phyloP scores from a whole-genome alignment of 2,113 vertebrate species.

The Xerus inauris region DNA sequence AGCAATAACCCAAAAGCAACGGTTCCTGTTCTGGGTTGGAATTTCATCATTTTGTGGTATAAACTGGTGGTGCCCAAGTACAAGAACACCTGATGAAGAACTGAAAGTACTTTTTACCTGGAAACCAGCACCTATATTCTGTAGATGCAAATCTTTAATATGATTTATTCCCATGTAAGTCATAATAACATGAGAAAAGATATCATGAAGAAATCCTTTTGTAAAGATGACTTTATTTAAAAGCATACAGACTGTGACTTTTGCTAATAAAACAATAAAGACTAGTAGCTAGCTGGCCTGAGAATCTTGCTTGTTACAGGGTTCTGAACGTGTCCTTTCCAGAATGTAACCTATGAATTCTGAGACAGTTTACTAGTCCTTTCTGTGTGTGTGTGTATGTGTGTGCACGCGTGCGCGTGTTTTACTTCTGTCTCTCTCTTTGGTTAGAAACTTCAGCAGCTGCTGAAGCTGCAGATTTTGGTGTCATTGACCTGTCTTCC shows the following conservation, averaged over 20 bases:
- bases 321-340: conserved; percentile 17
- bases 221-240: conserved; percentile 24
- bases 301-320: background rate
- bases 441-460: conserved; percentile 45
- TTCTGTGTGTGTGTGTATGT: background rate
- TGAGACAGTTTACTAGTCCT: conserved; percentile 63
- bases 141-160: background rate
- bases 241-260: background rate
- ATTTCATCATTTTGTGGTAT: background rate
- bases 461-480: conserved; percentile 77
- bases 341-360: conserved; percentile 43
- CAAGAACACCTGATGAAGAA: background rate
- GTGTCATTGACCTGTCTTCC: conserved; percentile 78
- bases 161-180: background rate
- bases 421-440: background rate
- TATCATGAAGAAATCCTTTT: background rate
- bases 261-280: conserved; percentile 41
- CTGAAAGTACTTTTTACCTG: background rate
- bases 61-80: background rate
- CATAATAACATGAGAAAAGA: background rate
- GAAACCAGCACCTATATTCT: background rate
- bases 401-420: no score
- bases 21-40: background rate
- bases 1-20: background rate
- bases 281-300: background rate